Percentiles rank a stretch among this genome's conserved stretches.
Conservation (phyloP, 2,113 vertebrate genomes). For the Eclectus roratus region DNA sequence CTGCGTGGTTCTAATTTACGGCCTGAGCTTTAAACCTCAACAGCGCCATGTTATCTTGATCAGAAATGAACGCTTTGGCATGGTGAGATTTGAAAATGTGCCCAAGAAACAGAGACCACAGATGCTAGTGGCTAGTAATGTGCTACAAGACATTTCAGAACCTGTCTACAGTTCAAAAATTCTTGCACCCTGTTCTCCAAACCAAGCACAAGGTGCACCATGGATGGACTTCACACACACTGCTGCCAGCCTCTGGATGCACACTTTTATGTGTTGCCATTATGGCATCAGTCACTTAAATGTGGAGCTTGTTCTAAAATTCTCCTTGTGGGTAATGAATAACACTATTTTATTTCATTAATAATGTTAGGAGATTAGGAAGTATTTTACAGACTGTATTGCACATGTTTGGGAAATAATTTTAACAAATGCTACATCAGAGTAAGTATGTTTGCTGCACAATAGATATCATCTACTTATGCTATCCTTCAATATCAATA, state of each 20-base stretch:
- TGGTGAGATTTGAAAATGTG: neutral
- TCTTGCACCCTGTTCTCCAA: accelerated
- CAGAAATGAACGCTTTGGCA: neutral
- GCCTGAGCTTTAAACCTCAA: no score
- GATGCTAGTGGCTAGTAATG: neutral
- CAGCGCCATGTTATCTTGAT: neutral
- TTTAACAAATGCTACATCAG: neutral
- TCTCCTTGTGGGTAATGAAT: neutral
- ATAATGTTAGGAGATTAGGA: neutral
- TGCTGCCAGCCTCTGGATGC: neutral
- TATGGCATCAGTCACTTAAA: neutral
- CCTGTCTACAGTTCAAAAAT: neutral
- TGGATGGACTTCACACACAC: neutral
- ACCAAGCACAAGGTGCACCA: neutral
- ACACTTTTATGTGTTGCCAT: neutral
- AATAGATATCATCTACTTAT: neutral
- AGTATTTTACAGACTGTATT: neutral
- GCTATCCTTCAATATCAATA: conserved; percentile 21
- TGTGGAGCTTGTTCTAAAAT: neutral
- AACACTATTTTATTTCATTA: conserved; percentile 26
- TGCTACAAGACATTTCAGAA: neutral
- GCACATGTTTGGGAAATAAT: neutral
- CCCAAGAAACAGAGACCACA: neutral
- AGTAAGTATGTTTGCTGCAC: neutral
- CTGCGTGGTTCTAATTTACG: no score